A percentile compares a stretch with the other conserved stretches of the same genome.
phyloP scores from a whole-genome alignment of 2,888 invertebrate species.

The Sycophila texana region DNA sequence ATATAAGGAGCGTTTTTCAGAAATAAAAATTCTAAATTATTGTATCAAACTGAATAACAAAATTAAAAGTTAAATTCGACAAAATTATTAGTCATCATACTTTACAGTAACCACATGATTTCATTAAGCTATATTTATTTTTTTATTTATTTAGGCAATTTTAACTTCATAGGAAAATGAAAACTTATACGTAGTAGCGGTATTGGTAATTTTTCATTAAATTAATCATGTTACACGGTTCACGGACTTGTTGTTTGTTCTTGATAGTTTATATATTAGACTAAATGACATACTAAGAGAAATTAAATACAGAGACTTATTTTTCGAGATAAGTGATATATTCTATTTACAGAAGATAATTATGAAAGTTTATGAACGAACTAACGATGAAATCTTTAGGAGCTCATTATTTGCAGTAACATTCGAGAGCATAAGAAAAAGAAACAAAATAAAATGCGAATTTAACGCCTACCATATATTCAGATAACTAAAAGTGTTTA shows the following conservation, averaged over 20 bases:
- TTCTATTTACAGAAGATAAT: constrained; percentile 37
- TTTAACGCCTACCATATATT: constrained; percentile 44
- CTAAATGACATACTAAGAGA: constrained; percentile 1
- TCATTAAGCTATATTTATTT: too few species aligned
- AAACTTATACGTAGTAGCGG: too few species aligned
- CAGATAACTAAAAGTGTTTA: constrained; percentile 53
- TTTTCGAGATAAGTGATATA: constrained; percentile 48
- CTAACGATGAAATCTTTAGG: background rate
- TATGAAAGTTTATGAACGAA: constrained; percentile 38
- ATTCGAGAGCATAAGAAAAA: constrained; percentile 23
- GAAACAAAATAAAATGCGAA: constrained; percentile 3
- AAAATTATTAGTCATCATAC: too few species aligned
- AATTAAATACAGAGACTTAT: constrained; percentile 41
- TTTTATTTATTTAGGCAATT: too few species aligned
- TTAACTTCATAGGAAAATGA: too few species aligned
- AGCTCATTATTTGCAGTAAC: background rate
- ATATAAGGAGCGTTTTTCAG: too few species aligned
- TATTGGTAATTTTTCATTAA: too few species aligned
- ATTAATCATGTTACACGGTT: too few species aligned
- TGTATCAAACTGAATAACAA: too few species aligned
- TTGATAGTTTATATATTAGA: too few species aligned
- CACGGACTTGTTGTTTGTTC: background rate
- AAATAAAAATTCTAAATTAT: too few species aligned
- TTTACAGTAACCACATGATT: background rate
- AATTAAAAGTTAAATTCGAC: too few species aligned